Base-by-base conservation (phyloP, 1,140 invertebrate genomes). In the Heliothis subflexa region DNA sequence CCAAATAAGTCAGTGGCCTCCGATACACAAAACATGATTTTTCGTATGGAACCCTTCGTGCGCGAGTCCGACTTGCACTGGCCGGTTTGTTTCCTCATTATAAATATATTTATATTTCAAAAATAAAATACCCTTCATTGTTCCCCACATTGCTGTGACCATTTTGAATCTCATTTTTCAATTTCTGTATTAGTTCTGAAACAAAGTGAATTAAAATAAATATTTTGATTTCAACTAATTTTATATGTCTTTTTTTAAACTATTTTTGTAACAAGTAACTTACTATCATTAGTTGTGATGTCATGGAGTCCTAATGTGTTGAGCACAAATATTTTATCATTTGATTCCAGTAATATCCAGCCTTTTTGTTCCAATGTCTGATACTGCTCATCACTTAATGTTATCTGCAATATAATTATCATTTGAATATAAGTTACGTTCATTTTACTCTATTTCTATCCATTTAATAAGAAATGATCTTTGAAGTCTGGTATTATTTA, bases 311-410 rank as follows among this genome's bases (percentile, higher is more conserved):
- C 92, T 18, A 86, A 79, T 33, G 87, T 85, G 64, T 94, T 86
- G 61, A 94, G 83, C n/a, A 93, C 79, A 87, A 85, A 94, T 74
- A 89, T 85, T 85, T 91, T 93, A 21, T 92, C 89, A 83, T 86
- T 91, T 18, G 82, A 85, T 76, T 94, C 89, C 28, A 94, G 78
- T 45, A 93, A 73, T n/a, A 93, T 86, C 92, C 90, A 93, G 7
- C 93, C 93, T 73, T 93, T 94, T 73, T 88, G 79, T 79, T 93
- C 86, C 57, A 94, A 75, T 68, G 83, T 78, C 55, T 89, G 87
- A 81, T 90, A 94, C 66, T 93, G 91, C 61, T 91, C 91, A 87
- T 92, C 90, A 81, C 79, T 90, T 75, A 94, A 73, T 47, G 91
- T 92, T 81, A 94, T 90, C 93, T 94, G 80, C 71, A 90, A 83